These are phyloP conservation scores for Poecile montanus DNA, from an alignment of 2,797 vertebrate genomes.

Conservation along the genomic window DNA sequence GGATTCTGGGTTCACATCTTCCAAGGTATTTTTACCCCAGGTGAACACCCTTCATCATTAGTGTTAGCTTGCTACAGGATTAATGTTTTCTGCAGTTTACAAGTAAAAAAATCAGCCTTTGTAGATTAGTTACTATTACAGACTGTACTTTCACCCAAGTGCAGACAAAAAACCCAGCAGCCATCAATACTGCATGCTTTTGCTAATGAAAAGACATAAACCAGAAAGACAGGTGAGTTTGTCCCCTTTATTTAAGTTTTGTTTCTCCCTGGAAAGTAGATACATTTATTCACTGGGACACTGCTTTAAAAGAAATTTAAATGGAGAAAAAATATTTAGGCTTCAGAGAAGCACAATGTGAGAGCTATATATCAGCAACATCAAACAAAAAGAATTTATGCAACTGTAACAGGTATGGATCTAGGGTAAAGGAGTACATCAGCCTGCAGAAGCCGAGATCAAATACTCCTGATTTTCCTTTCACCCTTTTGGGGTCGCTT, in stretches of 20 bases:
- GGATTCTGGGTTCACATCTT: not conserved
- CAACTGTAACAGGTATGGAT: conserved; percentile 71
- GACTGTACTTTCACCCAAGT: not conserved
- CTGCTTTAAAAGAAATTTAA: conserved; percentile 1
- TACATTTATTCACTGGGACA: not conserved
- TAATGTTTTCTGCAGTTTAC: not conserved
- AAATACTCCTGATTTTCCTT: conserved; percentile 73
- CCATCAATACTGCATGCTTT: not conserved
- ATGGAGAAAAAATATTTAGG: not conserved
- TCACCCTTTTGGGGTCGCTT: conserved; percentile 76
- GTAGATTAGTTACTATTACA: not conserved
- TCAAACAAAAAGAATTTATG: conserved; percentile 69
- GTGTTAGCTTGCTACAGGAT: not conserved
- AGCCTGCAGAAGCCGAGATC: conserved; percentile 66
- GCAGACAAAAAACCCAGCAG: not conserved
- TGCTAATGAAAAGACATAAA: not conserved
- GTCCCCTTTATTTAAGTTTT: not conserved
- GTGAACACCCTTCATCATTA: not conserved
- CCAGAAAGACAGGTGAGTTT: not conserved
- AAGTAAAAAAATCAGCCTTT: conserved; percentile 32
- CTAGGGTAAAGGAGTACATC: conserved; percentile 67
- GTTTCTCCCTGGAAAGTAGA: not conserved
- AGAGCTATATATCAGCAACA: conserved; percentile 27
- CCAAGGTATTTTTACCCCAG: not conserved
- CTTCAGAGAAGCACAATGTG: conserved; percentile 10